Evolutionary conservation across 2,888 invertebrate genomes (phyloP).

Genomic region (Himalopsyche anomala): DNA sequence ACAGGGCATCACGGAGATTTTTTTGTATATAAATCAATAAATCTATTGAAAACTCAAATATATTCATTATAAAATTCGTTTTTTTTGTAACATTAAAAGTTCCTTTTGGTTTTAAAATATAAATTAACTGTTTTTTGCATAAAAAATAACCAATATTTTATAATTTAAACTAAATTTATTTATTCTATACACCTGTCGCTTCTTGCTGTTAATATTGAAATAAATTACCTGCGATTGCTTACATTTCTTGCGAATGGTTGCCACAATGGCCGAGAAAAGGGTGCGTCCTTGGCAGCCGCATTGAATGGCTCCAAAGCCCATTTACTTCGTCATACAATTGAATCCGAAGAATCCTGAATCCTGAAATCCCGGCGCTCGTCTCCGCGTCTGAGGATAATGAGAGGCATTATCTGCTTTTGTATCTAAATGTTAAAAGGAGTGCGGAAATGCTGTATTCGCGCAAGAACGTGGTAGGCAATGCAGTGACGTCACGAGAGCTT

Average conservation of each 20-base stretch:
- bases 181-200: neutral
- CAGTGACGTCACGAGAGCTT: neutral
- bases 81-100: too few relatives aligned
- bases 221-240: neutral
- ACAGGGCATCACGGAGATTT: too few relatives aligned
- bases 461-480: slow-evolving; percentile 13
- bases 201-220: neutral
- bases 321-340: slow-evolving; percentile 62
- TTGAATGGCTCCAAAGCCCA: slow-evolving; percentile 45
- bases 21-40: too few relatives aligned
- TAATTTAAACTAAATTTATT: too few relatives aligned
- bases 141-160: too few relatives aligned
- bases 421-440: slow-evolving; percentile 56
- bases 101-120: too few relatives aligned
- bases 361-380: slow-evolving; percentile 17
- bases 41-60: too few relatives aligned
- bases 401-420: slow-evolving; percentile 63
- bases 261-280: slow-evolving; percentile 1
- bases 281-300: slow-evolving; percentile 6
- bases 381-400: slow-evolving; percentile 59
- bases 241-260: neutral
- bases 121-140: too few relatives aligned
- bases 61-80: too few relatives aligned
- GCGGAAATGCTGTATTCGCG: slow-evolving; percentile 52
- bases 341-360: slow-evolving; percentile 48